Percentiles rank a stretch among this genome's conserved stretches.
Evolutionary conservation across 1,140 invertebrate genomes (phyloP).

Genomic region (Diabrotica undecimpunctata): DNA sequence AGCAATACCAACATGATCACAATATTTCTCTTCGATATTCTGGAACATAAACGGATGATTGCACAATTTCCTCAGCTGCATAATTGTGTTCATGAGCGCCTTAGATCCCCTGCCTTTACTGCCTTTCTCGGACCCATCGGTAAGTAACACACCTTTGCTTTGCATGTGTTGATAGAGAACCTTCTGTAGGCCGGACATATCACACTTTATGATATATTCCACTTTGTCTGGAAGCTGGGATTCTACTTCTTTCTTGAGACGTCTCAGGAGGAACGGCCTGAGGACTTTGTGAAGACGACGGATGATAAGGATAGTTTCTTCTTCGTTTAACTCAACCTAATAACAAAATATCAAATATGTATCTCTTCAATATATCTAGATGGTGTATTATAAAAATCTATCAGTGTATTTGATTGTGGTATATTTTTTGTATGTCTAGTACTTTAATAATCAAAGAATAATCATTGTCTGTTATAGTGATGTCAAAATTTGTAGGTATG

Average conservation of each 20-base stretch:
- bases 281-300: constrained; percentile 61
- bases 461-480: too few species aligned
- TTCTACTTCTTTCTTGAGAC: constrained; percentile 85
- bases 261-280: constrained; percentile 64
- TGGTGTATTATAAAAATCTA: too few species aligned
- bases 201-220: constrained; percentile 99
- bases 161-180: constrained; percentile 94
- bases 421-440: too few species aligned
- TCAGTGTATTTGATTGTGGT: too few species aligned
- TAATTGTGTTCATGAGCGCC: constrained; percentile 98
- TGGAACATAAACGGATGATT: constrained; percentile 99
- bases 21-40: constrained; percentile 97
- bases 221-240: constrained; percentile 98
- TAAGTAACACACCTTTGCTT: constrained; percentile 89
- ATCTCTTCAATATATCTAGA: too few species aligned
- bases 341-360: background rate
- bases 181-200: constrained; percentile 94
- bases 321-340: constrained; percentile 56
- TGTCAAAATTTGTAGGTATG: too few species aligned
- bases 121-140: constrained; percentile 92
- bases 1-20: constrained; percentile 77
- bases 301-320: constrained; percentile 55
- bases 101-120: constrained; percentile 92
- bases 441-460: too few species aligned
- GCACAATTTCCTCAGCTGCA: constrained; percentile 96